These are phyloP conservation scores for Hormaphis cornu DNA, from an alignment of 1,140 invertebrate genomes.

Conservation along the genomic window DNA sequence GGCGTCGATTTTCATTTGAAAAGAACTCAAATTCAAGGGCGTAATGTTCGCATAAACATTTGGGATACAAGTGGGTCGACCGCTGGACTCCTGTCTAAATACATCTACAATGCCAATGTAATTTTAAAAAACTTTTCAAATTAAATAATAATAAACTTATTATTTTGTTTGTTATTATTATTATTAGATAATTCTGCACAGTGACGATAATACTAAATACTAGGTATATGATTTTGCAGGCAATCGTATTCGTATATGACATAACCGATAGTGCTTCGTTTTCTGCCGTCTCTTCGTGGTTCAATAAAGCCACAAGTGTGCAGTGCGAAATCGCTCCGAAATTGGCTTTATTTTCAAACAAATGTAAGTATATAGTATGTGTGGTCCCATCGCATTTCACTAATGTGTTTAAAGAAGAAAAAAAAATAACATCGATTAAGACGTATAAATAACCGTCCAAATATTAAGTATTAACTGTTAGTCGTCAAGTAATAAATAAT, in stretches of 20 bases:
- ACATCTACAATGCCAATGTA: constrained; percentile 70
- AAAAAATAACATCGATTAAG: too few relatives aligned
- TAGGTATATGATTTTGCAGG: background rate
- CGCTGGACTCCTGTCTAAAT: constrained; percentile 73
- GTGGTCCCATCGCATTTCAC: too few relatives aligned
- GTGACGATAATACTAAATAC: background rate
- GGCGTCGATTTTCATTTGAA: constrained; percentile 75
- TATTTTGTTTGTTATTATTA: too few relatives aligned
- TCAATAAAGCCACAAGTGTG: constrained; percentile 49
- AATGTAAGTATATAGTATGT: constrained; percentile 43
- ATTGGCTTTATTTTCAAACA: constrained; percentile 74
- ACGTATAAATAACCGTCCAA: too few relatives aligned
- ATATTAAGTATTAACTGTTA: too few relatives aligned
- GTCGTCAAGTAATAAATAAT: too few relatives aligned
- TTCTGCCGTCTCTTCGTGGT: constrained; percentile 65
- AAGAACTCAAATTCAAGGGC: constrained; percentile 56
- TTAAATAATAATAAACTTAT: too few relatives aligned
- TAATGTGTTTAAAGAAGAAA: too few relatives aligned
- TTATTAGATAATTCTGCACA: too few relatives aligned
- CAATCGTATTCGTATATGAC: constrained; percentile 67
- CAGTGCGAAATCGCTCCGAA: constrained; percentile 50
- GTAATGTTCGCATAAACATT: constrained; percentile 61
- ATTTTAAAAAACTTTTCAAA: constrained; percentile 33
- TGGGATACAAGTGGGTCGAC: constrained; percentile 74
- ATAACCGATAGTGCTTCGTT: constrained; percentile 74